Percentiles rank a stretch among this genome's conserved stretches.
Conservation (phyloP, 2,113 vertebrate genomes). For the Tragulus kanchil region DNA sequence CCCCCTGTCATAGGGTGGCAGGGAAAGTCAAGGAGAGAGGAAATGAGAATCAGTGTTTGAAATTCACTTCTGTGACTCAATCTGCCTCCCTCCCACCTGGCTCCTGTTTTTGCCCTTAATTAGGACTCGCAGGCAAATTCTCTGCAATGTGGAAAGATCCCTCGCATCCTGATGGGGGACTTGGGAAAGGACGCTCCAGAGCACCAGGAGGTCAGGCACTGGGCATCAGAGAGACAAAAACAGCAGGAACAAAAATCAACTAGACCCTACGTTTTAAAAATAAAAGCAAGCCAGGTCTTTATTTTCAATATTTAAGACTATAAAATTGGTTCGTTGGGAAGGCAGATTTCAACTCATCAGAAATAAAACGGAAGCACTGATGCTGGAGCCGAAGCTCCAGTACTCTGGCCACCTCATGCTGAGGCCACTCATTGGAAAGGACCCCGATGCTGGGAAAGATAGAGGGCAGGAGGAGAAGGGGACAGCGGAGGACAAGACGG, state of each 20-base stretch:
- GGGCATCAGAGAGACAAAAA: neutral
- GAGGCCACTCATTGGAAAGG: neutral
- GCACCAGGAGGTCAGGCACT: neutral
- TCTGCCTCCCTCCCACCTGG: neutral
- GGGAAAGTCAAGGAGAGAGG: neutral
- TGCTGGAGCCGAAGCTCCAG: neutral
- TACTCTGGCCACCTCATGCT: neutral
- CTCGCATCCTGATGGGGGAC: neutral
- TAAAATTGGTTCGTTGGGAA: slow-evolving; percentile 9
- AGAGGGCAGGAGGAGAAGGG: neutral
- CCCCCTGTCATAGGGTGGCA: neutral
- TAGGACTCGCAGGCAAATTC: neutral
- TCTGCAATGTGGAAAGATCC: neutral
- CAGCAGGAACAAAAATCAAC: neutral
- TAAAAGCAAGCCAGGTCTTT: slow-evolving; percentile 29
- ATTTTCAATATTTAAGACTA: slow-evolving; percentile 55
- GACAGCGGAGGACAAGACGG: neutral
- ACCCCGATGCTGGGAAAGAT: neutral
- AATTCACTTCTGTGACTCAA: neutral
- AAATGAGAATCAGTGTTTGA: neutral
- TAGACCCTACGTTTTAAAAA: neutral
- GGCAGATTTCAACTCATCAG: slow-evolving; percentile 29
- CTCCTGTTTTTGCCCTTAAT: neutral
- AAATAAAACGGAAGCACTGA: neutral
- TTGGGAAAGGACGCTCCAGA: neutral